Evolutionary conservation across 1,140 invertebrate species (phyloP).

Genomic region (Uloborus diversus): DNA sequence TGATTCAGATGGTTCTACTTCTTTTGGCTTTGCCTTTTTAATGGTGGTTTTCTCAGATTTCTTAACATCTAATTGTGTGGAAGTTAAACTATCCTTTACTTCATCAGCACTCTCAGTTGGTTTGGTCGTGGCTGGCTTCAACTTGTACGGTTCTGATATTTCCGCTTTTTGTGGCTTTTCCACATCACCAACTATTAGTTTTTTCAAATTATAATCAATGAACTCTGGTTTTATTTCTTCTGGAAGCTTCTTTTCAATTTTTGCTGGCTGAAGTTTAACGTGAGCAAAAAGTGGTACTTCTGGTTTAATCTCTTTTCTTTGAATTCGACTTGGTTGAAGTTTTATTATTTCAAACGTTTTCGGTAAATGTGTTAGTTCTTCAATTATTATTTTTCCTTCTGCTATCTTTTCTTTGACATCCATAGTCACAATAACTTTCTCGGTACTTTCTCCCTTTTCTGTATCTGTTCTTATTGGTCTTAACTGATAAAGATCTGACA

Average conservation of each 20-base stretch:
- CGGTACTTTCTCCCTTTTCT: background rate
- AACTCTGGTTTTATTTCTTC: conserved; percentile 37
- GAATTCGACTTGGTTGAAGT: conserved; percentile 10
- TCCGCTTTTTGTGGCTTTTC: conserved; percentile 15
- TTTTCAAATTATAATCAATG: conserved; percentile 35
- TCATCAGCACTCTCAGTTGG: too few species aligned
- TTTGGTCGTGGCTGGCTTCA: too few species aligned
- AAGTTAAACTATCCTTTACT: too few species aligned
- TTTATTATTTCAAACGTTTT: conserved; percentile 8
- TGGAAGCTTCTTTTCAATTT: conserved; percentile 27
- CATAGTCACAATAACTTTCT: background rate
- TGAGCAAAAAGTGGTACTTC: conserved; percentile 5
- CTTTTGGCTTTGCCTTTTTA: conserved; percentile 43
- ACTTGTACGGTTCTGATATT: conserved; percentile 11
- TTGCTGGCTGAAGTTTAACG: conserved; percentile 17
- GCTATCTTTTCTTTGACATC: background rate
- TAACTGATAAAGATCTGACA: too few species aligned
- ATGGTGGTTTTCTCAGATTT: conserved; percentile 3
- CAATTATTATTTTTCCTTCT: conserved; percentile 8
- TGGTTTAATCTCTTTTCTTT: conserved; percentile 34
- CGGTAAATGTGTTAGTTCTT: conserved; percentile 5
- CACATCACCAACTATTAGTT: background rate
- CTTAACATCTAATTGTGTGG: too few species aligned
- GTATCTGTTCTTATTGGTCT: background rate
- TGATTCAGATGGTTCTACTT: too few species aligned